These are phyloP conservation scores for Drosophila percnosoma DNA, from an alignment of 2,888 invertebrate genomes.

Conservation along the genomic window DNA sequence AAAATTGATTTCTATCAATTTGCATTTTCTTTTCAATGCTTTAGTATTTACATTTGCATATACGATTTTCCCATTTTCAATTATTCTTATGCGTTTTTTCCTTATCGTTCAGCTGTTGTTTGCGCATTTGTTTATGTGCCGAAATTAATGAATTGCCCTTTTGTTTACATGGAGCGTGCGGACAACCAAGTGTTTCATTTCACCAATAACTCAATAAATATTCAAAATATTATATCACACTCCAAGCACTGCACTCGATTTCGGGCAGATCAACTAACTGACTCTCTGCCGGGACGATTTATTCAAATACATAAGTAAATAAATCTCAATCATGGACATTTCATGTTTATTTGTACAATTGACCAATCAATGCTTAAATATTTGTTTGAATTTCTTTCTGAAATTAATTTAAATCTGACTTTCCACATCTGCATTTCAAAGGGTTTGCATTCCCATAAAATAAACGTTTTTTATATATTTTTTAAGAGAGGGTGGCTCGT, in stretches of 20 bases:
- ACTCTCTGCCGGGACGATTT: neutral
- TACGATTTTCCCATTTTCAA: conserved; percentile 5
- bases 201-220: conserved; percentile 11
- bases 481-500: conserved; percentile 2
- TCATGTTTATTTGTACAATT: conserved; percentile 45
- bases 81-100: conserved; percentile 15
- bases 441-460: conserved; percentile 51
- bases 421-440: conserved; percentile 46
- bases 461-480: neutral
- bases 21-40: neutral
- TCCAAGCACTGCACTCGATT: neutral
- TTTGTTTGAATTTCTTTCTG: conserved; percentile 9
- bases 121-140: conserved; percentile 31
- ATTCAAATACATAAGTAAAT: neutral
- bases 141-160: conserved; percentile 21
- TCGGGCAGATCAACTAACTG: neutral
- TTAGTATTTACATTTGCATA: neutral
- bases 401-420: conserved; percentile 29
- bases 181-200: conserved; percentile 26
- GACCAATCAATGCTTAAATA: conserved; percentile 45
- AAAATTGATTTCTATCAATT: neutral
- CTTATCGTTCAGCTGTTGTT: conserved; percentile 33
- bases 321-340: conserved; percentile 27
- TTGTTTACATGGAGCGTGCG: conserved; percentile 39
- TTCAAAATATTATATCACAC: conserved; percentile 6